Evolutionary conservation across 2,113 vertebrate species (phyloP).

Genomic region (Corvus moneduloides): DNA sequence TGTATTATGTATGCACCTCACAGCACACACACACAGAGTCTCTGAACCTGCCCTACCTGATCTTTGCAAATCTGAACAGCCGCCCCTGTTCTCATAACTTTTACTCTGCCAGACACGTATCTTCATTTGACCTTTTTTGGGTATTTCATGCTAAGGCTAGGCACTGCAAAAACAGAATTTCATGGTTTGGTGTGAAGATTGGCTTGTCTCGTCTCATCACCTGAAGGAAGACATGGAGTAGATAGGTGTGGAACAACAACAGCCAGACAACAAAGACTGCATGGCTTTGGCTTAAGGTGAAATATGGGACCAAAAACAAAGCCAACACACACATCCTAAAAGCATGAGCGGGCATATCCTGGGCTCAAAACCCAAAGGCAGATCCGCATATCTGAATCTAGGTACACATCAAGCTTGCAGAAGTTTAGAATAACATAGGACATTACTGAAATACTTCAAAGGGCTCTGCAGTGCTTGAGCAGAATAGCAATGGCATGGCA

Average conservation of each 20-base stretch:
- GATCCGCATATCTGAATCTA: not conserved
- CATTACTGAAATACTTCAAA: not conserved
- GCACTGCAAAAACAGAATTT: not conserved
- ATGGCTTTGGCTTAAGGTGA: not conserved
- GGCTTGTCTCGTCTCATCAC: not conserved
- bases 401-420: not conserved
- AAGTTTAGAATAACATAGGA: not conserved
- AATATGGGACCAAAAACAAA: not conserved
- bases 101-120: not conserved
- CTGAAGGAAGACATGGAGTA: not conserved
- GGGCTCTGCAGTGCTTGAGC: not conserved
- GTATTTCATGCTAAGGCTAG: not conserved
- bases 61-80: not conserved
- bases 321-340: not conserved
- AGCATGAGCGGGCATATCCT: not conserved
- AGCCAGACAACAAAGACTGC: not conserved
- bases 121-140: not conserved
- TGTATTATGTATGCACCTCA: not conserved
- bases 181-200: not conserved
- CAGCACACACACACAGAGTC: not conserved
- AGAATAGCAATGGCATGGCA: not conserved
- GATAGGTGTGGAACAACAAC: not conserved
- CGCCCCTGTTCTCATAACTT: not conserved
- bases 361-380: not conserved
- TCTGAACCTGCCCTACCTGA: conserved; percentile 14